Evolutionary conservation across 2,797 vertebrate genomes (phyloP), one percentile per base, ranked within the genome.

Genomic region (Chelmon rostratus): DNA sequence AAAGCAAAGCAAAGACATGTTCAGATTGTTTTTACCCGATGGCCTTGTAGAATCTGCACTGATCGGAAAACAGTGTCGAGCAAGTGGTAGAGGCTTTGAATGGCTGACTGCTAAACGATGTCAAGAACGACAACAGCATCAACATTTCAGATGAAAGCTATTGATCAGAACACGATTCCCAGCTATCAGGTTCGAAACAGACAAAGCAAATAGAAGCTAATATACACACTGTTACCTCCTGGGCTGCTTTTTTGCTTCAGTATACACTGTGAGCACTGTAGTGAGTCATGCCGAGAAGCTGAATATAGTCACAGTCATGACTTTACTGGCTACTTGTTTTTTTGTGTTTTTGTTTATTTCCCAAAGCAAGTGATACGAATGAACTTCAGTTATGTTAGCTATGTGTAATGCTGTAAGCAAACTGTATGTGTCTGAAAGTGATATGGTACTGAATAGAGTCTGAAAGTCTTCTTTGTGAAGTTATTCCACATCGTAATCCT

Each of bases 191-290:
- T 19, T 28, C 54, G 23, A 77, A 71, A 56, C 10, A 65, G 19
- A 47, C 16, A 35, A 69, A 81, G 54, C 33, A 46, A 50, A 76
- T 49, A 35, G 56, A 71, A 77, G 18, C 50, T 74, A 3, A 63
- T 58, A 57, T 66, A 57, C 25, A 56, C 11, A n/a, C 33, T 73
- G 15, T 47, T 49, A 59, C 31, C 31, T 49, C 28, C 12, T 57
- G 31, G 64, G 52, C 21, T 81, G 65, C 70, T 79, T 73, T 28
- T 38, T 71, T 68, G 35, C 75, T 73, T 78, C 21, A 56, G 7
- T 62, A 49, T 56, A 79, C 13, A 42, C 31, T 56, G 16, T 82
- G 40, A 78, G 46, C 9, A 16, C 38, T 62, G 40, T 80, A 73
- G 53, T 79, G 73, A 77, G 46, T 53, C 25, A 80, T 15, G 53